Evolutionary conservation across 1,140 invertebrate genomes (phyloP), one percentile per base, ranked within the genome.

Genomic region (Ericerus pela): DNA sequence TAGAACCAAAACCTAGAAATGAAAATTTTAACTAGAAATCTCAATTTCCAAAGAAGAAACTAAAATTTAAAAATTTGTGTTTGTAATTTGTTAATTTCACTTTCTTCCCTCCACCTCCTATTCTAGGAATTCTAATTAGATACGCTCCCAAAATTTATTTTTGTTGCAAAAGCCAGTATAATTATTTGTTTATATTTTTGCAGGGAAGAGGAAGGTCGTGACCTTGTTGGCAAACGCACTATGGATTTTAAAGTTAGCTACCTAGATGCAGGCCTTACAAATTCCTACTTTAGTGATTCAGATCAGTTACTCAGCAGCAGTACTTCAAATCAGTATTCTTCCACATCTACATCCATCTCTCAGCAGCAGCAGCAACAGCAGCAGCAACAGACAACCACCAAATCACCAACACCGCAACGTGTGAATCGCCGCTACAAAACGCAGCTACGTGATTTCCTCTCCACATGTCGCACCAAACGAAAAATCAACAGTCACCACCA

Each of bases 241-340:
- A 96, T 96, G 87, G 94, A 97, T 69, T 97, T 97, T 67, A 98
- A 98, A 78, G 90, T 96, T 18, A 96, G 92, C 64, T 97, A 97
- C 69, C 74, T 93, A 62, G 91, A 95, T 65, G 89, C 89, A 0
- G 89, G 89, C 1, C 72, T 95, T 43, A 88, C 87, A 1, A 90
- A 85, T 63, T 82, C 84, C 18, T 93, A 92, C 67, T 90, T 91
- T 68, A 84, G 84, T 2, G 88, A 92, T 64, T 79, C 78, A 26
- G 85, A 90, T 62, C 83, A 86, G 64, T 69, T 91, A n/a, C 76
- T 87, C 1, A 75, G 69, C 53, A 70, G 68, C 51, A 74, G 76
- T 62, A n/a, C n/a, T n/a, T 73, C 76, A 3, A 74, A 73, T 28
- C 36, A 55, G 38, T 53, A 62, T 56, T 30, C 57, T 41, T n/a